Conservation (phyloP, 2,797 vertebrate species). For the Schizopygopsis pylzovi region DNA sequence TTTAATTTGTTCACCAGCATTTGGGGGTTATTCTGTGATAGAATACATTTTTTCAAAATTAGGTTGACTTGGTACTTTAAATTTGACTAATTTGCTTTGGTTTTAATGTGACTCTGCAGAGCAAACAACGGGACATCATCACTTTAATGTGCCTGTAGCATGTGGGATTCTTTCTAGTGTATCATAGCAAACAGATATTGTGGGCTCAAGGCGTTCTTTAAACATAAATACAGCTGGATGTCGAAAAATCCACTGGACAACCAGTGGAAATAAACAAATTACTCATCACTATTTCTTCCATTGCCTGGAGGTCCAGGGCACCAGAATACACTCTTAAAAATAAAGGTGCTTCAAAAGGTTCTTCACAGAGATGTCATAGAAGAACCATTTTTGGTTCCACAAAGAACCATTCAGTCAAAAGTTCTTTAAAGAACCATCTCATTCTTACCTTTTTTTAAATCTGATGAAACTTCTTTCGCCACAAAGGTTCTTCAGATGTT, state of each 20-base stretch:
- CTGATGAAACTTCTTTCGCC: no score
- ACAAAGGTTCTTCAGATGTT: no score
- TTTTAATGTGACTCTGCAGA: neutral
- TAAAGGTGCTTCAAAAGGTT: no score
- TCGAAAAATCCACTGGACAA: neutral
- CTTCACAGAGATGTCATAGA: no score
- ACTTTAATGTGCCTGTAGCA: neutral
- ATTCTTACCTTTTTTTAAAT: no score
- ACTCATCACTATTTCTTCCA: neutral
- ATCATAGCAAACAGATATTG: neutral
- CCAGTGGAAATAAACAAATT: neutral
- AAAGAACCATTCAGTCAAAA: no score
- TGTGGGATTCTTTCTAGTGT: neutral
- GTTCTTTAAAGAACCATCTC: no score
- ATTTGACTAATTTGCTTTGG: neutral
- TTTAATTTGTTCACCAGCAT: neutral
- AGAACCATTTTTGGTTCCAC: no score
- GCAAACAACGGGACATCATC: neutral
- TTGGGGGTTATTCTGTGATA: neutral
- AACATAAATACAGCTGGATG: conserved; percentile 4
- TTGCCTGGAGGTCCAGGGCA: neutral
- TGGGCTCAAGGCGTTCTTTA: neutral
- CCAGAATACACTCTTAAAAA: neutral
- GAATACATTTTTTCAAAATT: neutral
- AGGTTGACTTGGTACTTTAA: neutral